phyloP scores from a whole-genome alignment of 2,888 invertebrate genomes.

The Lasioglossum lativentre region DNA sequence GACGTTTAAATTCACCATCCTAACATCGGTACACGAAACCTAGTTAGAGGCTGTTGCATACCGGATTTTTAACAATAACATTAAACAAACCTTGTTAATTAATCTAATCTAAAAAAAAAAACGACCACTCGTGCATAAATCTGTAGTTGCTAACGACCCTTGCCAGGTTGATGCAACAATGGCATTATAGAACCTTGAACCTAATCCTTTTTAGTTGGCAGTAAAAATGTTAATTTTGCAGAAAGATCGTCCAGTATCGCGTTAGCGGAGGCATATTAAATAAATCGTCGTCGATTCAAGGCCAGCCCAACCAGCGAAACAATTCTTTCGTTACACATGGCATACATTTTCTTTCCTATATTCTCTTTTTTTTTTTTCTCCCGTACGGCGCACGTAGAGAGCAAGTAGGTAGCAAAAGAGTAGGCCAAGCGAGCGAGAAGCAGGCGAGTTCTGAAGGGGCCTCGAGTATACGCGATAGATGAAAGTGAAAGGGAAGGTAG shows the following conservation, averaged over 20 bases:
- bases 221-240: neutral
- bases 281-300: slow-evolving; percentile 48
- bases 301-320: slow-evolving; percentile 41
- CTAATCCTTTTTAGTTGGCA: no score
- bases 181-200: neutral
- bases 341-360: slow-evolving; percentile 47
- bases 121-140: no score
- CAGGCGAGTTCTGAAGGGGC: slow-evolving; percentile 70
- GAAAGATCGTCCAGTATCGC: neutral
- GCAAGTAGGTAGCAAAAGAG: slow-evolving; percentile 61
- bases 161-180: no score
- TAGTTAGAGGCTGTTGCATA: no score
- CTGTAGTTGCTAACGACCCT: no score
- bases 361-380: slow-evolving; percentile 33
- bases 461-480: slow-evolving; percentile 78
- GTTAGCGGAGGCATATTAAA: slow-evolving; percentile 13
- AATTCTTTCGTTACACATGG: slow-evolving; percentile 51
- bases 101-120: no score
- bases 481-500: slow-evolving; percentile 85
- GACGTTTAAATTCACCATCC: neutral
- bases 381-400: slow-evolving; percentile 81
- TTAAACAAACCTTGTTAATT: no score
- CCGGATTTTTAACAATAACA: no score
- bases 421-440: slow-evolving; percentile 55
- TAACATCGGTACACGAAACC: neutral